Base-by-base conservation (phyloP, 2,113 vertebrate species). In the Thunnus thynnus region DNA sequence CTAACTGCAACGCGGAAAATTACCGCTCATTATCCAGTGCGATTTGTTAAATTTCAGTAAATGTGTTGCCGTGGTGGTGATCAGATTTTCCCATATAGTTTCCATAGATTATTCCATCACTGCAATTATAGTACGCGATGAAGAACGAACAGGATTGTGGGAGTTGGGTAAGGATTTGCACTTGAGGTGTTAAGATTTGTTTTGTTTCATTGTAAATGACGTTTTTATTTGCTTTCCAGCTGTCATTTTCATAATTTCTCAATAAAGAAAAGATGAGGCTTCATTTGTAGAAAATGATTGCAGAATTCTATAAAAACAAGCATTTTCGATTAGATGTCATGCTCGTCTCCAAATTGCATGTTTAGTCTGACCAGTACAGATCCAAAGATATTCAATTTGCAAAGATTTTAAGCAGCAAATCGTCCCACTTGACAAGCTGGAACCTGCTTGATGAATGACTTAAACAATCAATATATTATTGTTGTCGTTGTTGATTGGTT, bases 141-240 rank as follows among this genome's bases (percentile, higher is more conserved):
- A 13, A 13, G 41, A 3, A 25, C 36, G 68, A 4, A 52, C 8
- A 36, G 1, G 48, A 69, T 22, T 55, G 17, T 65, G 22, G 66
- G 14, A 61, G 65, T 60, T 48, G 51, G 72, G 74, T 58, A 68
- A 1, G 68, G 78, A 66, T 71, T 87, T 72, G 46, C 74, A 77
- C 47, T 56, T 50, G 1, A 58, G 27, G 66, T 76, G 72, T 76
- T 13, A 63, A 25, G 14, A 47, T 47, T 41, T 2, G 7, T 36
- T 36, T 6, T 36, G 32, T 41, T 41, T 41, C 36, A 41, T 41
- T 41, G 10, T 41, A 41, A 32, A 56, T 76, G 1, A 55, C 47
- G 65, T 47, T 3, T 65, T 20, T 36, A 50, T 56, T 32, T 17
- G 1, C 7, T 9, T 30, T 64, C 20, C 62, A 52, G 17, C 55